A percentile compares a stretch with the other conserved stretches of the same genome.
phyloP scores from a whole-genome alignment of 2,797 vertebrate species.

The Corythornis leucogaster region DNA sequence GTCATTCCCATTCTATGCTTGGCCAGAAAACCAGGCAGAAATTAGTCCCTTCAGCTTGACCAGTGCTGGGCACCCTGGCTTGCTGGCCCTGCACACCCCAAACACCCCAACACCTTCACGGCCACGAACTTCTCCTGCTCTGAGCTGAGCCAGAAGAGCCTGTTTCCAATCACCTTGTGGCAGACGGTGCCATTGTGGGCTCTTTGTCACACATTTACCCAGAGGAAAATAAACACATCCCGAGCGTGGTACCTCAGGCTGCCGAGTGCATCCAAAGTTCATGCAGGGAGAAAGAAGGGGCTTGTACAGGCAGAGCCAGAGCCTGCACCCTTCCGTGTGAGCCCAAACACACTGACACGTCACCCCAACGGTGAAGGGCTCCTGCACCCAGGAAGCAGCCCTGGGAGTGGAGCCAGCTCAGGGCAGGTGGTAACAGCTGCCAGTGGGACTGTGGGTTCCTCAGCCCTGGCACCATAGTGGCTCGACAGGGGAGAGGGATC shows the following conservation, averaged over 20 bases:
- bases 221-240: not conserved
- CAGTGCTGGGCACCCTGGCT: fast-evolving
- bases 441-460: not conserved
- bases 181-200: fast-evolving
- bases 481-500: not conserved
- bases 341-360: fast-evolving
- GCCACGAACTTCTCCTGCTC: fast-evolving
- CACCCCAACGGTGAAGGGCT: fast-evolving
- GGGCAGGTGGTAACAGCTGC: not conserved
- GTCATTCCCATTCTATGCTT: fast-evolving
- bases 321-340: not conserved
- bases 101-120: fast-evolving
- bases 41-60: not conserved
- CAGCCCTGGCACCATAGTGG: fast-evolving
- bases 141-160: fast-evolving
- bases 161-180: fast-evolving
- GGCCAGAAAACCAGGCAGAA: not conserved
- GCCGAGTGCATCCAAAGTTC: not conserved
- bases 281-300: fast-evolving
- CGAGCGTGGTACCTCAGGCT: fast-evolving
- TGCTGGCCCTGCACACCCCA: not conserved
- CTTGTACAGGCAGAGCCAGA: not conserved
- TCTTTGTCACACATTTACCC: not conserved
- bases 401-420: not conserved
- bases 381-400: not conserved